Base-by-base conservation (phyloP, 2,888 invertebrate species). In the Pharmacophagus antenor region DNA sequence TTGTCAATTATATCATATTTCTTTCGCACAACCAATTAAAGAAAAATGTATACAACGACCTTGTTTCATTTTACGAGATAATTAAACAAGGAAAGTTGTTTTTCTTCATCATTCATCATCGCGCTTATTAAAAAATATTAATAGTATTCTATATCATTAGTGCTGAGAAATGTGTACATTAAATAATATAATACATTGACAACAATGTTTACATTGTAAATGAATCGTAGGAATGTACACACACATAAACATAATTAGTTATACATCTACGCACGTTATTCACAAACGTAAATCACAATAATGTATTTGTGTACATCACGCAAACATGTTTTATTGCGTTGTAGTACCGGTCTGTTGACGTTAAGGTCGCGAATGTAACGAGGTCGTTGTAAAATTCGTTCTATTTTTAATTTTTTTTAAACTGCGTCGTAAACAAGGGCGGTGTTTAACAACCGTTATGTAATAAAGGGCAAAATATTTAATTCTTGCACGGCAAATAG, bases 361-460 rank as follows among this genome's bases (percentile, higher is more conserved):
- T 54, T 46, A 46, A 54, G 54, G 54, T 46, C 54, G 37, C 23
- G 49, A 42, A 49, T 56, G 49, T 49, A 56, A 42, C 42, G 56
- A 49, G 56, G 41, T 49, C 56, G 37, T 18, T 8, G 12, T 56
- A 41, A 56, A 49, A 56, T 49, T 56, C 31, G 47, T 55, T 55
- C 31, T 49, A 41, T 56, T 49, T 31, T 31, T 12, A 31, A 31
- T 12, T 31, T 31, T 3, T 31, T 31, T 31, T 31, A 12, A 7
- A 8, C 31, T 1, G 8, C 3, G 10, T 10, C 1, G 8, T n/a
- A n/a, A n/a, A n/a, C n/a, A 31, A 31, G 31, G 31, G 31, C 12
- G 31, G 8, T 15, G 15, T 31, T 31, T 12, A 2, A 31, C 31
- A 31, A 31, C 31, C 12, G 31, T 15, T 15, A 31, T 15, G 0